Evolutionary conservation across 2,888 invertebrate genomes (phyloP).

Genomic region (Zelleria hepariella): DNA sequence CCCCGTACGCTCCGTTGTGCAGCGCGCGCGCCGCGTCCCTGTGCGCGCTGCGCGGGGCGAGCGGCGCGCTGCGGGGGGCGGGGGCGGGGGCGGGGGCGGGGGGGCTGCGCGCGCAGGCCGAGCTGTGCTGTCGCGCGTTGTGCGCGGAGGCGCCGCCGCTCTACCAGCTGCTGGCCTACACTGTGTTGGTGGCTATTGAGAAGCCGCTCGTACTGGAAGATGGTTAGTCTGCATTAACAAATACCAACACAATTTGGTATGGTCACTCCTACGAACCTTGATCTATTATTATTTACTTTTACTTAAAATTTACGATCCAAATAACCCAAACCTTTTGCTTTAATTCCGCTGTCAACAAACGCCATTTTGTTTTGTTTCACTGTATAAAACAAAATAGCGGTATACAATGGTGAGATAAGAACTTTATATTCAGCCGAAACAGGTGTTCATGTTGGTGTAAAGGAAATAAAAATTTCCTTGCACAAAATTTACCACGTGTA

Average conservation of each 20-base stretch:
- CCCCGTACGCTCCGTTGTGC: neutral
- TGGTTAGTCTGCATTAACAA: constrained; percentile 23
- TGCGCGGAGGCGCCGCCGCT: constrained; percentile 19
- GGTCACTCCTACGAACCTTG: neutral
- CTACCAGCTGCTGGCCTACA: constrained; percentile 28
- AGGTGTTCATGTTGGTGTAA: too few relatives aligned
- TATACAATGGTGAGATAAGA: too few relatives aligned
- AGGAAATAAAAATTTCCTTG: too few relatives aligned
- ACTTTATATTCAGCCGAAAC: too few relatives aligned
- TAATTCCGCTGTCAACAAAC: too few relatives aligned
- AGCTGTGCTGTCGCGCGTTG: constrained; percentile 12
- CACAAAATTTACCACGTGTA: too few relatives aligned
- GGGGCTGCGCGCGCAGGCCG: constrained; percentile 10
- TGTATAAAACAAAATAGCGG: too few relatives aligned
- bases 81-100: constrained; percentile 15
- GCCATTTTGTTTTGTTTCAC: too few relatives aligned
- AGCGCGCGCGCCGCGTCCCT: neutral
- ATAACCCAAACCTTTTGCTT: too few relatives aligned
- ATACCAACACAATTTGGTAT: neutral
- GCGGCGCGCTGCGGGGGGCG: constrained; percentile 4
- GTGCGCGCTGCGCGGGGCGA: neutral
- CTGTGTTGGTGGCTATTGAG: constrained; percentile 22
- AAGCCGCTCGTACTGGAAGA: constrained; percentile 31
- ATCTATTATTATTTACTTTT: too few relatives aligned
- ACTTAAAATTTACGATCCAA: too few relatives aligned